Base-by-base conservation (phyloP, 1,140 invertebrate species). In the Dreissena rostriformis region DNA sequence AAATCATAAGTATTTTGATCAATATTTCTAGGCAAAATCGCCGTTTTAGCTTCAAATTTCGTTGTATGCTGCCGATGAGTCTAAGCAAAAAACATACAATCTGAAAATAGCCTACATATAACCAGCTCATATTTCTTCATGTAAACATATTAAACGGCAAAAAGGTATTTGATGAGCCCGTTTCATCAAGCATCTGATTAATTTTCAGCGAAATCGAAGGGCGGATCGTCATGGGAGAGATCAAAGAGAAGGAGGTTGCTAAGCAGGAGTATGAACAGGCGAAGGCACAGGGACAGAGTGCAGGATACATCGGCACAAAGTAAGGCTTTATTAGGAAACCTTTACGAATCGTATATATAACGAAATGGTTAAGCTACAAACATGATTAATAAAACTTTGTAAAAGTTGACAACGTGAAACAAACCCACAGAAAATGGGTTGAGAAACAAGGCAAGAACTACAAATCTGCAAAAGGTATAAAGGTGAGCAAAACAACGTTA, bases 221-320 rank as follows among this genome's bases (percentile, higher is more conserved):
- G 7, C 55, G 74, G 8, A 22, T 86, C 22, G 77, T 85, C 11
- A 10, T 57, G 29, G 87, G 82, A 0, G 73, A 78, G 55, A 86
- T 89, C 24, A 85, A 86, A 66, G 84, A 81, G 22, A 88, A 88
- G 67, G 85, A 84, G 17, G 71, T 61, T 14, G 86, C 88, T 19
- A 68, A 53, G 49, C 65, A 85, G 52, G 67, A 82, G 14, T 89
- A 86, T 66, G 75, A 78, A 49, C 71, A 70, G 39, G 86, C 88
- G 19, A 71, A 81, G 61, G 28, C 24, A 29, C 52, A 68, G 52
- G 86, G 86, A 52, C 57, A 86, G 68, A 86, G 78, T 74, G 86
- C 85, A 11, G 86, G 81, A 17, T 66, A 86, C 52, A 71, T 88
- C 22, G 72, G 65, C 17, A 79, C 71, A 66, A 84, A 78, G 86